Percentiles rank a stretch among this genome's conserved stretches.
phyloP scores from a whole-genome alignment of 1,140 invertebrate species.

The Semibalanus balanoides region DNA sequence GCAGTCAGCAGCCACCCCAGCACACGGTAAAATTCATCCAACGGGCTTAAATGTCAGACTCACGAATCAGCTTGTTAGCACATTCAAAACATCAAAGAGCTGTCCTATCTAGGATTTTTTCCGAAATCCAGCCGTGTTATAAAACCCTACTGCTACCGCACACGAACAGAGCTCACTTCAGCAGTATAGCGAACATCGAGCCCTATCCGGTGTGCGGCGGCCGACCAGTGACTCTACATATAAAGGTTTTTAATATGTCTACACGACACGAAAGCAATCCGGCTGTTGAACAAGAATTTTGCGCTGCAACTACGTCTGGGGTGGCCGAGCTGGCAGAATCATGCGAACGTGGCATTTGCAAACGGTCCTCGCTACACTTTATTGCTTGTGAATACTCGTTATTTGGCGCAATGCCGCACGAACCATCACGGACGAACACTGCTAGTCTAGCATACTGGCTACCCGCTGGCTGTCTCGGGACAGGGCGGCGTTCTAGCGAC shows the following conservation, averaged over 20 bases:
- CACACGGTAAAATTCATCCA: no score
- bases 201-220: not conserved
- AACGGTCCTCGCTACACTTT: not conserved
- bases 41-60: no score
- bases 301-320: not conserved
- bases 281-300: not conserved
- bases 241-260: not conserved
- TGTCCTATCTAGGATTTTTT: not conserved
- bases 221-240: no score
- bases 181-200: not conserved
- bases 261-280: not conserved
- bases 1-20: not conserved
- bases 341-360: not conserved
- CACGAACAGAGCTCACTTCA: not conserved
- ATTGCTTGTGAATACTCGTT: conserved; percentile 2
- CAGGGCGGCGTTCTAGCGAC: no score
- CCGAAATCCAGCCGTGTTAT: not conserved
- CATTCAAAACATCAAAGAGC: not conserved
- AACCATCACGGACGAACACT: not conserved
- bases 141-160: not conserved
- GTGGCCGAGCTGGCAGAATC: not conserved
- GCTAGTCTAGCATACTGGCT: not conserved
- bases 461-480: not conserved
- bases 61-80: not conserved
- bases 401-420: not conserved